Evolutionary conservation across 2,113 vertebrate species (phyloP), one percentile per base, ranked within the genome.

Genomic region (Melanotaenia duboulayi): DNA sequence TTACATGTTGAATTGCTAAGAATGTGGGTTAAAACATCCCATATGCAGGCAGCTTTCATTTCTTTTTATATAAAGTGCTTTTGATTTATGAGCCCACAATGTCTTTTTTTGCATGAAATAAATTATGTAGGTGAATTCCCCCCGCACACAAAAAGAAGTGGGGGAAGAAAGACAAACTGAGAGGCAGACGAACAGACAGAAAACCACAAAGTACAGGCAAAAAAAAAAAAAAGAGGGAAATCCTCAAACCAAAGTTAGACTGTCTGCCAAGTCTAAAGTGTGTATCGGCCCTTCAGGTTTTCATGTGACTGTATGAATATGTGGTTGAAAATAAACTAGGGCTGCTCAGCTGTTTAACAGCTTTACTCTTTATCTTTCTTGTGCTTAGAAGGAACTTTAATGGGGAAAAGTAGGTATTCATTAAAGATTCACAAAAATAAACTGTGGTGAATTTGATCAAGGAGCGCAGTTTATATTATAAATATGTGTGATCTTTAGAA

Each of bases 31-130:
- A 85, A 93, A 92, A 89, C 77, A 85, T 89, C 86, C 88, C 89
- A 91, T 77, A 90, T 92, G 90, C 71, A 91, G 76, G 55, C 57
- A 54, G 79, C 82, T 89, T 82, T 84, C 85, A 86, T 93, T 93
- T 90, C 77, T 78, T 75, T 89, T 89, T 89, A 88, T 89, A 92
- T 89, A 91, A 92, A 92, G 87, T 88, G 83, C 73, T 84, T 85
- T 82, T 91, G 90, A 94, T 94, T 94, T 92, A 93, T 88, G 82
- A 71, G 81, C 74, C 82, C 80, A 74, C 85, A 76, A 88, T 76
- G 83, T 89, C 78, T 48, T 88, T 88, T 90, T 91, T 87, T 91
- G 85, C 78, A 84, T 83, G 79, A 80, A 89, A 91, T 93, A 94
- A 93, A 92, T 92, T 92, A 91, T 61, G 50, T 78, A 81, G 77